Evolutionary conservation across 35 echinoderm and acorn worm species (phyloP), one percentile per base, ranked within the genome.

Genomic region (Ophioderma brevispina): DNA sequence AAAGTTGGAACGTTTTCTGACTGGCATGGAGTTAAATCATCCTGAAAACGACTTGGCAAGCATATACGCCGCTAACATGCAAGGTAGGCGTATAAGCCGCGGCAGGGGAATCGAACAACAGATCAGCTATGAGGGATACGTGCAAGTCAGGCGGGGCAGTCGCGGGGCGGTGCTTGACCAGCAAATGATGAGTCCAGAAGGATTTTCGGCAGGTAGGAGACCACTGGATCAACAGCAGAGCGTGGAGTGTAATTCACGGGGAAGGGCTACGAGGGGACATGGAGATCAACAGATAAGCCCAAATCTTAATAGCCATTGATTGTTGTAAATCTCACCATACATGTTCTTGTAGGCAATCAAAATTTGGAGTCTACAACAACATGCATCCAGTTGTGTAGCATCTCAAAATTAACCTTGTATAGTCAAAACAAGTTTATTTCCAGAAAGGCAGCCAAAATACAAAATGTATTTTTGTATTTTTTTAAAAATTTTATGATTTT

Each of bases 1-100:
- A 64, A 99, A 98, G 70, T 28, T 99, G 38, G 97, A 99, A 40
- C 75, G 97, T 38, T 99, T 99, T 76, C 88, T 99, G 32, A 46
- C 75, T 36, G 94, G 97, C 33, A 90, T 95, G 35, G 97, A 99
- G 42, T 92, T 92, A 21, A 25, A 37, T 14, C n/a, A 70, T 25
- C 59, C 59, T 25, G 59, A 70, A 25, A 70, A 70, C 28, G 59
- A 70, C 59, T 2, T 70, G 2, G 59, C 59, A 2, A 30, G 28
- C n/a, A 30, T 70, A 15, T 70, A 70, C n/a, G 59, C 59, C 10
- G 59, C 59, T 13, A 70, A 70, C 23, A 4, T 70, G 28, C 17
- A 3, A 25, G 1, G n/a, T 13, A 25, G 59, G 2, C 5, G 59
- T 1, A 6, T 6, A 18, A 70, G 5, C 6, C 5, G 23, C 1